These are phyloP conservation scores for Mionectes macconnelli DNA, from an alignment of 2,113 vertebrate species.

Conservation along the genomic window DNA sequence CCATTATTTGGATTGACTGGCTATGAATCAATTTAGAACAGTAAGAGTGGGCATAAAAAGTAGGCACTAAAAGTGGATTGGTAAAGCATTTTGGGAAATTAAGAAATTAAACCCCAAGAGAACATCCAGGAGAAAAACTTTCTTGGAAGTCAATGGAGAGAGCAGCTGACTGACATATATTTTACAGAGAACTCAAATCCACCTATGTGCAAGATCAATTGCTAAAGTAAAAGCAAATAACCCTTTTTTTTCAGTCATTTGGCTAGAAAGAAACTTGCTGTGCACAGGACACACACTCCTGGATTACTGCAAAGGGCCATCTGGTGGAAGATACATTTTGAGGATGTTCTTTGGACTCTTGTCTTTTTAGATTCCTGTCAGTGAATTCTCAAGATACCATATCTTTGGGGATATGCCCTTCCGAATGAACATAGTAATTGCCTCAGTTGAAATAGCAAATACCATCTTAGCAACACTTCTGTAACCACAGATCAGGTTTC, in stretches of 20 bases:
- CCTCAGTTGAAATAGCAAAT: slow-evolving; percentile 34
- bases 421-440: slow-evolving; percentile 41
- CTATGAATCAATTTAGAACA: not conserved
- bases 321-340: not conserved
- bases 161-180: not conserved
- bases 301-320: not conserved
- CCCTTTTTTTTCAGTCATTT: not conserved
- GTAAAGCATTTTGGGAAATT: not conserved
- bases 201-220: not conserved
- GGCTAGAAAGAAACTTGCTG: not conserved
- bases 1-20: not conserved
- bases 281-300: not conserved
- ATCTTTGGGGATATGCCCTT: slow-evolving; percentile 2
- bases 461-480: not conserved
- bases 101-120: not conserved
- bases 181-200: not conserved
- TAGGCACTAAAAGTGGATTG: not conserved
- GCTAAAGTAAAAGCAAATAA: not conserved
- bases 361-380: not conserved
- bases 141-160: not conserved
- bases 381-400: not conserved
- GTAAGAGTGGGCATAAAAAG: not conserved
- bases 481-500: not conserved
- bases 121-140: not conserved
- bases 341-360: not conserved